phyloP scores from a whole-genome alignment of 2,888 invertebrate genomes.

The Noctua janthe region DNA sequence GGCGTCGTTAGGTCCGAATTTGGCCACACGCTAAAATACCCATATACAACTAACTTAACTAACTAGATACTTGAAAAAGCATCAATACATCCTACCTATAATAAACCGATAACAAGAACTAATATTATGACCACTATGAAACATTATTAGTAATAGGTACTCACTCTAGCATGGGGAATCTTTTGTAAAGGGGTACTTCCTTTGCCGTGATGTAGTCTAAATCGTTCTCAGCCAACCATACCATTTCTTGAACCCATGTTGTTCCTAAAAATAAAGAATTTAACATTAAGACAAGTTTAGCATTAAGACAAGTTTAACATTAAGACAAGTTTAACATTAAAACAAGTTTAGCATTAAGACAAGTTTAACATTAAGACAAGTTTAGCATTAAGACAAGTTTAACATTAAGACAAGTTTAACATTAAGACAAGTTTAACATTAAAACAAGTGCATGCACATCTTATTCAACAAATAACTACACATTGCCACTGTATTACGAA shows the following conservation, averaged over 20 bases:
- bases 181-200: slow-evolving; percentile 85
- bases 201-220: slow-evolving; percentile 91
- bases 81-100: background rate
- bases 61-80: background rate
- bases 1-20: background rate
- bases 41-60: background rate
- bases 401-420: no score
- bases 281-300: background rate
- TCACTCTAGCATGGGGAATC: slow-evolving; percentile 94
- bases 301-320: no score
- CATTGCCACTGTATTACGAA: background rate
- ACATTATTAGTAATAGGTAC: slow-evolving; percentile 66
- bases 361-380: no score
- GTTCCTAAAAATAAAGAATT: slow-evolving; percentile 88
- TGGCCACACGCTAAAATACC: background rate
- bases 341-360: no score
- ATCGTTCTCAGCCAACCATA: slow-evolving; percentile 92
- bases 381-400: no score
- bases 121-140: background rate
- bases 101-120: background rate
- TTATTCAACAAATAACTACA: background rate
- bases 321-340: no score
- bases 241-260: slow-evolving; percentile 95
- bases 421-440: no score
- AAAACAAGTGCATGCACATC: no score